A percentile compares a stretch with the other conserved stretches of the same genome.
phyloP scores from a whole-genome alignment of 92 coral and sea anemone species.

The Zoanthus gigantus region DNA sequence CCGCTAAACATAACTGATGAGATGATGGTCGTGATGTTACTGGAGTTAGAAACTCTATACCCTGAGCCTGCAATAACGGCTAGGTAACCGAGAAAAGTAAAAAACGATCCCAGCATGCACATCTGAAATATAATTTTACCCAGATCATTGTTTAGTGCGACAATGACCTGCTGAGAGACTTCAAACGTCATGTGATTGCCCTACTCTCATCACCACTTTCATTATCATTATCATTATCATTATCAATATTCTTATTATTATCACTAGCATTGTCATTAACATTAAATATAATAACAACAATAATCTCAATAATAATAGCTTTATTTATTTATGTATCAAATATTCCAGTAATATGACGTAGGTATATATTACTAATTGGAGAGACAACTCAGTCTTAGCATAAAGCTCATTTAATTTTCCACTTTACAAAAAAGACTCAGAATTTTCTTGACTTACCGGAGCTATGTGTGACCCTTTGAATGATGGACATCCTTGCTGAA shows the following conservation, averaged over 20 bases:
- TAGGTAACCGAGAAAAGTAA: constrained; percentile 54
- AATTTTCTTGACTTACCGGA: constrained; percentile 39
- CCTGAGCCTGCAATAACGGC: constrained; percentile 56
- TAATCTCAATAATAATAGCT: too few relatives aligned
- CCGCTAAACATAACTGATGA: constrained; percentile 40
- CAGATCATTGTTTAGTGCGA: not conserved
- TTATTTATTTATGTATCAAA: too few relatives aligned
- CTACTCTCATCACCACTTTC: too few relatives aligned
- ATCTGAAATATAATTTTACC: constrained; percentile 11
- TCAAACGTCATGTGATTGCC: too few relatives aligned
- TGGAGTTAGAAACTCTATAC: constrained; percentile 27
- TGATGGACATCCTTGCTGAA: constrained; percentile 58
- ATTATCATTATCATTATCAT: too few relatives aligned
- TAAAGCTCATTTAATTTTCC: not conserved
- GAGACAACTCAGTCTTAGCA: too few relatives aligned
- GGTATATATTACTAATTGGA: too few relatives aligned
- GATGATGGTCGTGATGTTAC: constrained; percentile 19
- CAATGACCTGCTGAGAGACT: too few relatives aligned
- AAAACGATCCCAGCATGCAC: constrained; percentile 57
- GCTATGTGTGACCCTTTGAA: constrained; percentile 55
- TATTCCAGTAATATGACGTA: too few relatives aligned
- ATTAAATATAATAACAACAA: too few relatives aligned
- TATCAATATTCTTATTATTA: too few relatives aligned
- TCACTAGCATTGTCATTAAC: too few relatives aligned
- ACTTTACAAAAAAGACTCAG: not conserved